A percentile compares a stretch with the other conserved stretches of the same genome.
phyloP scores from a whole-genome alignment of 2,797 vertebrate species.

The Emydoidea blandingii region DNA sequence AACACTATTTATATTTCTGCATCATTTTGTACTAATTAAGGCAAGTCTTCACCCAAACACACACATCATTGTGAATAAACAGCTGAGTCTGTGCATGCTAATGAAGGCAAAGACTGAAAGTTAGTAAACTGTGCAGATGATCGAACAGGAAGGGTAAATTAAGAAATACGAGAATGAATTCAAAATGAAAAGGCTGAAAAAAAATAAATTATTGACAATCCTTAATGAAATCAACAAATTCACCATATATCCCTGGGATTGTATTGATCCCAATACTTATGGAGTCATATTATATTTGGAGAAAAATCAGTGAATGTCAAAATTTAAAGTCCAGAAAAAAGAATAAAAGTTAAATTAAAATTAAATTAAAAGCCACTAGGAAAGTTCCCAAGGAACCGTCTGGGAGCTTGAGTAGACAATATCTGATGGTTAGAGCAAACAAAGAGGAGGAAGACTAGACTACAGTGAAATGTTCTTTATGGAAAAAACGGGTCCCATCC shows the following conservation, averaged over 20 bases:
- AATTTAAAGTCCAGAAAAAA: neutral
- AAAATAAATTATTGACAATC: neutral
- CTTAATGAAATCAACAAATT: neutral
- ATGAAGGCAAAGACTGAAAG: neutral
- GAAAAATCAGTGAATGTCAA: neutral
- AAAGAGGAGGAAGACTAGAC: neutral
- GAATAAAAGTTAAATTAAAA: neutral
- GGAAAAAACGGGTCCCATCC: no score
- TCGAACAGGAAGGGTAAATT: neutral
- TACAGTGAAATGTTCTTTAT: no score
- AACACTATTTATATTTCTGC: neutral
- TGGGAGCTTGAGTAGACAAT: neutral
- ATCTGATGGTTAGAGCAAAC: neutral
- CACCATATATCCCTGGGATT: neutral
- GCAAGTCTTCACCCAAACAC: neutral
- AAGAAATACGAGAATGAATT: neutral
- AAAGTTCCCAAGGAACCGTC: neutral
- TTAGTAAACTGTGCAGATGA: neutral
- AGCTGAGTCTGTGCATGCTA: neutral
- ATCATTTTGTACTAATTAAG: neutral
- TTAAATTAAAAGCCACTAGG: neutral
- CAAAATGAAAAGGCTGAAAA: neutral
- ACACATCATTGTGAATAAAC: neutral
- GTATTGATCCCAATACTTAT: neutral
- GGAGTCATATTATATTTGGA: neutral